These are phyloP conservation scores for Lepus timidus DNA, from an alignment of 2,113 vertebrate genomes.

Conservation along the genomic window DNA sequence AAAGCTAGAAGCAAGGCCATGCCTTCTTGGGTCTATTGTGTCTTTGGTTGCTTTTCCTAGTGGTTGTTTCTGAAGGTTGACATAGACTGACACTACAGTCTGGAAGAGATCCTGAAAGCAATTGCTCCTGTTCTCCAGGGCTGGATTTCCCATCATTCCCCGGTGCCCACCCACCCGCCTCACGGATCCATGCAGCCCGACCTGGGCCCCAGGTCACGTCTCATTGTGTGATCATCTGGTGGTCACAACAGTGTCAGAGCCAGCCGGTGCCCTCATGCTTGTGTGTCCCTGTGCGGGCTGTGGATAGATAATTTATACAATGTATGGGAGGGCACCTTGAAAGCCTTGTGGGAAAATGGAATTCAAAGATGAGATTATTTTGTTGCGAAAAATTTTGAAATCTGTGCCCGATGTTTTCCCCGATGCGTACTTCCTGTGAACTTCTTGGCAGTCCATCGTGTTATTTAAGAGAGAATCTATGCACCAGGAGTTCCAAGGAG, in stretches of 20 bases:
- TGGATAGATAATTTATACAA: neutral
- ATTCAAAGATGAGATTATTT: too few species aligned
- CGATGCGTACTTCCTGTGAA: too few species aligned
- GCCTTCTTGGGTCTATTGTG: neutral
- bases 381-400: too few species aligned
- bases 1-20: neutral
- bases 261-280: too few species aligned
- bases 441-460: neutral
- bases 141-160: neutral
- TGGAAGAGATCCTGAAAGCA: conserved; percentile 6
- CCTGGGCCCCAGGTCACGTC: neutral
- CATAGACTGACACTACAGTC: neutral
- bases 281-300: neutral
- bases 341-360: too few species aligned
- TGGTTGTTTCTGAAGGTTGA: conserved; percentile 54
- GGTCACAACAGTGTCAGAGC: neutral
- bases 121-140: neutral
- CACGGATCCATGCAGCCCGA: neutral
- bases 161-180: neutral
- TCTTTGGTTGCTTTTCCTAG: conserved; percentile 35
- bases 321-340: too few species aligned
- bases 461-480: neutral
- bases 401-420: too few species aligned
- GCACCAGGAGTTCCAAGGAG: neutral
- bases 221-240: neutral